Evolutionary conservation across 2,888 invertebrate genomes (phyloP).

Genomic region (Cynaeus angustus): DNA sequence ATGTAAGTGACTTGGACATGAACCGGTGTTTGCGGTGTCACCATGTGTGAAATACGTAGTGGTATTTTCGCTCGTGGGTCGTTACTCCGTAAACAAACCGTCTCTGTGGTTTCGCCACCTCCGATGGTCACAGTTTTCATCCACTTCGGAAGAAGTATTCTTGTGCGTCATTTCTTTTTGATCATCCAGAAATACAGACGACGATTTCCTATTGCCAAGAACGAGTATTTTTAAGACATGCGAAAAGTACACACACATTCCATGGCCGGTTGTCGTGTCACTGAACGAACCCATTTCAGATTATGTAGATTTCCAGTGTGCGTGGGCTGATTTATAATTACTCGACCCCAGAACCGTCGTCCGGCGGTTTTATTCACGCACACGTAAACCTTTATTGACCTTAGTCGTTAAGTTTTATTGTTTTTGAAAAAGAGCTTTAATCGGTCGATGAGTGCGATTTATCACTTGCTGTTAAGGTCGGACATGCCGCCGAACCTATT

Average conservation of each 20-base stretch:
- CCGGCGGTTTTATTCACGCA: slow-evolving; percentile 19
- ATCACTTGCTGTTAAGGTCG: slow-evolving; percentile 33
- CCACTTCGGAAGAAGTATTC: slow-evolving; percentile 14
- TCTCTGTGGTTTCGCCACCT: slow-evolving; percentile 6
- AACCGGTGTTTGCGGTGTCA: slow-evolving; percentile 29
- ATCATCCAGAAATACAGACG: slow-evolving; percentile 13
- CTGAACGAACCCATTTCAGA: slow-evolving; percentile 44
- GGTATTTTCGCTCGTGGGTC: slow-evolving; percentile 44
- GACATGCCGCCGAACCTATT: slow-evolving; percentile 42
- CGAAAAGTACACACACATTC: slow-evolving; percentile 29
- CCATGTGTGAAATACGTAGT: slow-evolving; percentile 30
- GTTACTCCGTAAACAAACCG: slow-evolving; percentile 47
- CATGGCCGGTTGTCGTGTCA: slow-evolving; percentile 39
- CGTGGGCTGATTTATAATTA: slow-evolving; percentile 47
- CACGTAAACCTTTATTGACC: slow-evolving; percentile 28
- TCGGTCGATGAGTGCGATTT: slow-evolving; percentile 31
- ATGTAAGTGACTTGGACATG: slow-evolving; percentile 20
- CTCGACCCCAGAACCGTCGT: slow-evolving; percentile 17
- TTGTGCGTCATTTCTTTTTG: slow-evolving; percentile 6
- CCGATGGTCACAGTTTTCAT: too few relatives aligned
- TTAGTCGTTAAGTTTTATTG: slow-evolving; percentile 21
- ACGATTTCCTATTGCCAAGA: slow-evolving; percentile 20
- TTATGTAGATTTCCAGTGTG: slow-evolving; percentile 44
- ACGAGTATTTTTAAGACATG: slow-evolving; percentile 27
- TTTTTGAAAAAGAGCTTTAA: slow-evolving; percentile 31